Conservation (phyloP, 2,797 vertebrate genomes). For the Tragelaphus oryx region DNA sequence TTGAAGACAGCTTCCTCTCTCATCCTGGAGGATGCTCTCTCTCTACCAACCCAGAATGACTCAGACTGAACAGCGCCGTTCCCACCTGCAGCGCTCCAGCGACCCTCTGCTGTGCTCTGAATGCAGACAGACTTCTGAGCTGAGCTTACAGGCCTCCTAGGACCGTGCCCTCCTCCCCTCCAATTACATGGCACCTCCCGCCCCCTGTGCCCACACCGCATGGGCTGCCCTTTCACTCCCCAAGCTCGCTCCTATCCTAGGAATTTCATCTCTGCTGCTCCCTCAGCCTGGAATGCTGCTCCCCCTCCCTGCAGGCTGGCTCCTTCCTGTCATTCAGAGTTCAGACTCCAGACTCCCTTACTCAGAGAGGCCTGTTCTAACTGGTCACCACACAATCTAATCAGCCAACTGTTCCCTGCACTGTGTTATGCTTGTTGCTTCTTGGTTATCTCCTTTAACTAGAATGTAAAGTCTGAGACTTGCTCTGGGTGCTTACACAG, state of each 20-base stretch:
- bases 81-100: background rate
- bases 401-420: background rate
- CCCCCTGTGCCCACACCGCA: background rate
- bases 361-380: background rate
- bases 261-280: background rate
- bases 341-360: background rate
- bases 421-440: background rate
- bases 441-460: background rate
- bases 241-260: background rate
- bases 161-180: background rate
- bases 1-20: background rate
- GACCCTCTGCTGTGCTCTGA: background rate
- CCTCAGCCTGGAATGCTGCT: background rate
- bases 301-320: background rate
- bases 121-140: background rate
- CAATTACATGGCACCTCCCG: background rate
- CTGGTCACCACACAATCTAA: background rate
- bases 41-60: background rate
- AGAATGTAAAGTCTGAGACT: background rate
- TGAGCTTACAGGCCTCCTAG: background rate
- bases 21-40: background rate
- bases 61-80: rapidly evolving
- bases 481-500: background rate
- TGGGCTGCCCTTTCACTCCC: background rate
- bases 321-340: background rate